Evolutionary conservation across 2,888 invertebrate genomes (phyloP).

Genomic region (Tetheella fluctuosa): DNA sequence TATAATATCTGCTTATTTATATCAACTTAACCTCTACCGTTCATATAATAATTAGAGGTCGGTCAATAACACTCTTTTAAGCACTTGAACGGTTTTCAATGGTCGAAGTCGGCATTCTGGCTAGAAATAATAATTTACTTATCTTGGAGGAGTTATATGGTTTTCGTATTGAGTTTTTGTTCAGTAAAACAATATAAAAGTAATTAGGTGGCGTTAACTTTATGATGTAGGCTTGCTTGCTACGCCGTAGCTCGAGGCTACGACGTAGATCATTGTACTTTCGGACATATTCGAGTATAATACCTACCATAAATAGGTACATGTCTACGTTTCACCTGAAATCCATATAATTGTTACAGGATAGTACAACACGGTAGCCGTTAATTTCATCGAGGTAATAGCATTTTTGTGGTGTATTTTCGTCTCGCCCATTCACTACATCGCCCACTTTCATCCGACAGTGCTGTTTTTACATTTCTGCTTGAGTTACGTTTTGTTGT

Average conservation of each 20-base stretch:
- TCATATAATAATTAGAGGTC: slow-evolving; percentile 14
- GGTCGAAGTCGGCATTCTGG: background rate
- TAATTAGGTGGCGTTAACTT: background rate
- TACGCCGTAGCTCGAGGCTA: slow-evolving; percentile 3
- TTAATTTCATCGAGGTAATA: background rate
- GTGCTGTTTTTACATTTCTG: slow-evolving; percentile 1
- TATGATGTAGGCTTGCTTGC: slow-evolving; percentile 2
- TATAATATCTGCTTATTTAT: background rate
- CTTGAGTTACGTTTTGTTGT: slow-evolving; percentile 8
- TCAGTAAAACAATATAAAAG: background rate
- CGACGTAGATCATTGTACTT: background rate
- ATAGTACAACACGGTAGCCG: background rate
- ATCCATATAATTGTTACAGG: background rate
- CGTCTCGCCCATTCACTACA: slow-evolving; percentile 4
- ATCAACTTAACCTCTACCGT: background rate
- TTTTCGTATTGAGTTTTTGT: background rate
- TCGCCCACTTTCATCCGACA: slow-evolving; percentile 6
- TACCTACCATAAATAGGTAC: background rate
- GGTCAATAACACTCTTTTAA: slow-evolving; percentile 1
- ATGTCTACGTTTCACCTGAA: background rate
- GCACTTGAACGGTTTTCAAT: background rate
- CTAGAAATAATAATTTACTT: slow-evolving; percentile 1
- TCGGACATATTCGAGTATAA: background rate
- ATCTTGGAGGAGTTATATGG: background rate
- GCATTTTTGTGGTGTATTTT: background rate